Conservation (phyloP, 2,888 invertebrate genomes). For the Netelia inedita region DNA sequence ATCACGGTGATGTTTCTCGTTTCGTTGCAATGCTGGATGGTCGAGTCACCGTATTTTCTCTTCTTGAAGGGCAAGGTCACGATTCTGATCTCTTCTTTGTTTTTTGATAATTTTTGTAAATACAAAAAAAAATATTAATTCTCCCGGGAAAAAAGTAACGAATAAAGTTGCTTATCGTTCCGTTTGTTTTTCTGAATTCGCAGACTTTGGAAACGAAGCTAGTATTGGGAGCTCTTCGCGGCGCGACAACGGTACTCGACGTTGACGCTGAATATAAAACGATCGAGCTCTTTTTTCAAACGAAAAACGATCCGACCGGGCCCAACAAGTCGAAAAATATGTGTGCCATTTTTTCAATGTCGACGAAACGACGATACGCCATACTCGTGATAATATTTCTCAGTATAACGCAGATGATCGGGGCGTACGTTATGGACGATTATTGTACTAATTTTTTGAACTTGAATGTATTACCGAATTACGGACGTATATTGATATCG, state of each 20-base stretch:
- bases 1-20: constrained; percentile 67
- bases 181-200: constrained; percentile 19
- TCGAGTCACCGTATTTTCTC: constrained; percentile 74
- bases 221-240: constrained; percentile 69
- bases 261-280: constrained; percentile 71
- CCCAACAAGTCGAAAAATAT: neutral
- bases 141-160: no score
- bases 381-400: constrained; percentile 59
- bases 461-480: constrained; percentile 46
- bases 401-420: constrained; percentile 72
- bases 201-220: constrained; percentile 73
- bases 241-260: constrained; percentile 64
- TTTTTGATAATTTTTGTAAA: no score
- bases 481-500: constrained; percentile 64
- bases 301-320: neutral
- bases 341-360: neutral
- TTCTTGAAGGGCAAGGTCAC: constrained; percentile 72
- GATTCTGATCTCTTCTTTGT: neutral
- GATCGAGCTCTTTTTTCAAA: constrained; percentile 69
- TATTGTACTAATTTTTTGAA: constrained; percentile 66
- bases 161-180: neutral
- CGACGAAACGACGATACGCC: constrained; percentile 30
- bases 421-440: constrained; percentile 68
- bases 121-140: no score
- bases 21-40: constrained; percentile 69